Base-by-base conservation (phyloP, 2,113 vertebrate species). In the Scalopus aquaticus region DNA sequence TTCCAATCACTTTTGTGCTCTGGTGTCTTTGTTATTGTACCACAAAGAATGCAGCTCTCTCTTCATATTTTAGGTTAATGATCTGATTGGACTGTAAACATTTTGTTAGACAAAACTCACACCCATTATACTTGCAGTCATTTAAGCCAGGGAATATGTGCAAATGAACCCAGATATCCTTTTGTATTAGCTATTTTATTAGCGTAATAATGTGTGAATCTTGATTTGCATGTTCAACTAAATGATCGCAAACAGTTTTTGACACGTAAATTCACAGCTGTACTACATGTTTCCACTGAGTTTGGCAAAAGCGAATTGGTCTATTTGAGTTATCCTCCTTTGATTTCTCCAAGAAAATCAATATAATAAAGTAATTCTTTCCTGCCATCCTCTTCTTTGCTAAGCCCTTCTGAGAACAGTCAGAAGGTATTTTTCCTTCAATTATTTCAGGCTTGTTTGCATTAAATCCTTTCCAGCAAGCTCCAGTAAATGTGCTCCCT, bases 401-500 rank as follows among this genome's bases (percentile, higher is more conserved):
- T 98, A 98, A 98, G 98, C 98, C 98, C 96, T 98, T 98, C 97
- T 98, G 98, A 99, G 98, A 98, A 98, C 98, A 98, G 98, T 98
- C 98, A 98, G 96, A 98, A 99, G 98, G 98, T 98, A 93, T 97
- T 97, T 99, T 98, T 97, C 98, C 98, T 99, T 99, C 99, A 99
- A 99, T 99, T 99, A 99, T 99, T 98, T 98, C 97, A 97, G 98
- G 97, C 98, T 99, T 99, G 98, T 99, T 99, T 99, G 99, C 98
- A 99, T 98, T 98, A 98, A 98, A 98, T 98, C 98, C 98, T 98
- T 98, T 98, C 98, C 97, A 97, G 98, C 97, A 96, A 97, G 97
- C 90, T 49, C 97, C 97, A 44, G 91, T 98, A 98, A 98, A 98
- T 98, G 98, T 98, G 97, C 97, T 98, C 97, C 98, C 97, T 99